These are phyloP conservation scores for Thymelicus lineola DNA, from an alignment of 2,888 invertebrate genomes.

Conservation along the genomic window DNA sequence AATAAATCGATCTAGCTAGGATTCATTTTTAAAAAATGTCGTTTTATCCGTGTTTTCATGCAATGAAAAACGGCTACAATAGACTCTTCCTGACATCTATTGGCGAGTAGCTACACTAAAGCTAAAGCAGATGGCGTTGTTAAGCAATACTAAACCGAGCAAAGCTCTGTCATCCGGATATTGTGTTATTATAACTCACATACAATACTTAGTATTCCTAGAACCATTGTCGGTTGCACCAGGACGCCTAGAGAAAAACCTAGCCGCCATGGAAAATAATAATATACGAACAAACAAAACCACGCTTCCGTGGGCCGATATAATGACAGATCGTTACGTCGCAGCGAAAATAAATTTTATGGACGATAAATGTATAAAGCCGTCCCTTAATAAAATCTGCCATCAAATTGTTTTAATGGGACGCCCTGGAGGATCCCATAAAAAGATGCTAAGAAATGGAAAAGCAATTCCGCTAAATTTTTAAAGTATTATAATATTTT, in stretches of 20 bases:
- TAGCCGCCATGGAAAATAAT: constrained; percentile 14
- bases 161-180: too few relatives aligned
- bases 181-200: too few relatives aligned
- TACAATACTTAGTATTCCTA: neutral
- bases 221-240: neutral
- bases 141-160: too few relatives aligned
- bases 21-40: too few relatives aligned
- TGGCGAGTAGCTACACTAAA: too few relatives aligned
- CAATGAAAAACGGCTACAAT: too few relatives aligned
- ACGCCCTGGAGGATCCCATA: constrained; percentile 22
- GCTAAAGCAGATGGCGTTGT: too few relatives aligned
- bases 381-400: constrained; percentile 17
- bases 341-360: constrained; percentile 24
- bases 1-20: too few relatives aligned
- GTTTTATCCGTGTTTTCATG: too few relatives aligned
- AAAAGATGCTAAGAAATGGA: constrained; percentile 25
- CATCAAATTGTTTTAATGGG: constrained; percentile 31
- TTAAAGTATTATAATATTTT: too few relatives aligned
- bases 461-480: constrained; percentile 7
- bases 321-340: constrained; percentile 15
- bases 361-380: constrained; percentile 21
- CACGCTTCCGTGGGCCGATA: neutral
- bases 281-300: constrained; percentile 9
- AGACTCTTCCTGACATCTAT: too few relatives aligned
- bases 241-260: neutral